Base-by-base conservation (phyloP, 2,888 invertebrate species). In the Apeira syringaria region DNA sequence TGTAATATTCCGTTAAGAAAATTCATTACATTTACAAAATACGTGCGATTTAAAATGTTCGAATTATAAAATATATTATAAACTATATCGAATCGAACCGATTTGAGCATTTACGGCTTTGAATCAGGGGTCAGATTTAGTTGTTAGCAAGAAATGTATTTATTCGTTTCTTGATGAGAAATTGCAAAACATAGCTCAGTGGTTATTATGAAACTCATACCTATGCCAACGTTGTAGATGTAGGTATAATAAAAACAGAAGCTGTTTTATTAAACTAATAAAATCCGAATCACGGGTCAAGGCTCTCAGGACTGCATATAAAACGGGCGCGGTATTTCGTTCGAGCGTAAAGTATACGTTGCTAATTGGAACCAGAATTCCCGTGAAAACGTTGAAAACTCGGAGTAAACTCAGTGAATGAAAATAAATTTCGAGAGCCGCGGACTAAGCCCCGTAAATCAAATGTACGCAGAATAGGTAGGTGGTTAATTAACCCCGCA, bases 401-500 rank as follows among this genome's bases (percentile, higher is more conserved):
- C 25, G 28, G 13, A 29, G 8, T n/a, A 31, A 28, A 15, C 25
- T 30, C 15, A 7, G 28, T 28, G 26, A 32, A 42, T 32, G 15
- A 12, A 35, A 39, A 29, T 44, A 47, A 52, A 53, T 53, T 51
- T 50, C 36, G 46, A 45, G 48, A 41, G 42, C 8, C 49, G 35
- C 32, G 30, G 35, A 43, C 34, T 27, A 47, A 55, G 41, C 27
- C 27, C 33, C 38, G 54, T 53, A 59, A 46, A 57, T 53, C 51
- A 58, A 60, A 56, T 49, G 57, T 55, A 53, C 53, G 53, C 51
- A 53, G 51, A 51, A 50, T 47, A 48, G 46, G 49, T 13, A 32
- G 49, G 44, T 59, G 63, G 64, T 65, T 71, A 72, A 75, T 73
- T 70, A 69, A 64, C 53, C 56, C 50, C 61, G 53, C 57, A 62